A percentile compares a stretch with the other conserved stretches of the same genome.
Conservation (phyloP, 2,888 invertebrate species). For the Nomada flava region DNA sequence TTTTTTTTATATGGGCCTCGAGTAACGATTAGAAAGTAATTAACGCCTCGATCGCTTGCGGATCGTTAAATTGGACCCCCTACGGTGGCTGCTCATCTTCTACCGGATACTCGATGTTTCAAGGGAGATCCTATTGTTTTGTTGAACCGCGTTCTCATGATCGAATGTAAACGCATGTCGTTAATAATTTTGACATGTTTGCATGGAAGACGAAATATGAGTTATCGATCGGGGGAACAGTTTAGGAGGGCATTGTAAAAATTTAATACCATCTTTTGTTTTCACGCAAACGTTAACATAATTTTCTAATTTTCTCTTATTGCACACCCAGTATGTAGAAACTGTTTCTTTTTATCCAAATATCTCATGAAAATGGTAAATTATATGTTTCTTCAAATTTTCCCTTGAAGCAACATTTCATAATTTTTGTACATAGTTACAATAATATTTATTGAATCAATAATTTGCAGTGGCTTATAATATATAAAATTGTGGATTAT, state of each 20-base stretch:
- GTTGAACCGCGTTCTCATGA: constrained; percentile 40
- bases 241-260: background rate
- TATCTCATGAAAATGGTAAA: no score
- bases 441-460: background rate
- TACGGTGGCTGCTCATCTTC: constrained; percentile 50
- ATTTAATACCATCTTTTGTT: no score
- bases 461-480: no score
- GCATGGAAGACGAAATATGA: constrained; percentile 27
- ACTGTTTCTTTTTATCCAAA: no score
- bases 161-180: constrained; percentile 18
- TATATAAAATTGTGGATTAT: no score
- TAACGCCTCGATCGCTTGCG: constrained; percentile 57
- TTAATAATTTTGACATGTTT: constrained; percentile 40
- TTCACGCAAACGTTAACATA: background rate
- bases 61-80: constrained; percentile 61
- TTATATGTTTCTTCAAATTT: no score
- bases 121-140: constrained; percentile 55
- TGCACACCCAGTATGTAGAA: no score
- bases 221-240: constrained; percentile 5
- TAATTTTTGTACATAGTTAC: background rate
- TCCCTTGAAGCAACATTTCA: no score
- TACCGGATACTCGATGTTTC: constrained; percentile 59
- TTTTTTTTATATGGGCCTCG: constrained; percentile 12
- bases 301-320: no score
- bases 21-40: constrained; percentile 72